A percentile compares a stretch with the other conserved stretches of the same genome.
phyloP scores from a whole-genome alignment of 2,113 vertebrate genomes.

The Heterotilapia buettikoferi region DNA sequence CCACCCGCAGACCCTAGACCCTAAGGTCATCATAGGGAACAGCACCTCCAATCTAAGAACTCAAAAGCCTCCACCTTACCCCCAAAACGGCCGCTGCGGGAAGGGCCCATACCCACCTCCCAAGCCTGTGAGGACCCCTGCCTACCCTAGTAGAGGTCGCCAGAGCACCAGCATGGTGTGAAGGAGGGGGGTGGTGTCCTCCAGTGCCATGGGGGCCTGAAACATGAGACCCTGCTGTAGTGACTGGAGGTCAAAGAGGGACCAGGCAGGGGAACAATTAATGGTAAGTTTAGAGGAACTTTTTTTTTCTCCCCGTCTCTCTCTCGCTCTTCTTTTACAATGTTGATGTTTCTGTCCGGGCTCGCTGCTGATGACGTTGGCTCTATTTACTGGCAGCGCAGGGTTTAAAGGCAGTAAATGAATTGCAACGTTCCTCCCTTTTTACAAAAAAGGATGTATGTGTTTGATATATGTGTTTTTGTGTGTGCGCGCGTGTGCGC shows the following conservation, averaged over 20 bases:
- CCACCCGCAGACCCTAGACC: slow-evolving; percentile 31
- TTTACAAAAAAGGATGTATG: slow-evolving; percentile 19
- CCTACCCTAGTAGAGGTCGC: slow-evolving; percentile 50
- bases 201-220: slow-evolving; percentile 44
- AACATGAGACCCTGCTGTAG: slow-evolving; percentile 58
- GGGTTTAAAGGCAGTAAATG: slow-evolving; percentile 55
- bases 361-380: slow-evolving; percentile 37
- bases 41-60: slow-evolving; percentile 40
- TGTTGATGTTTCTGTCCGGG: slow-evolving; percentile 44
- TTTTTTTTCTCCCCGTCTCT: background rate
- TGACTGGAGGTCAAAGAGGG: slow-evolving; percentile 41
- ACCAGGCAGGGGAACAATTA: slow-evolving; percentile 52
- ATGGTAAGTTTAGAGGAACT: slow-evolving; percentile 33
- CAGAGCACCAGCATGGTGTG: slow-evolving; percentile 67
- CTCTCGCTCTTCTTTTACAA: background rate
- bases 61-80: slow-evolving; percentile 69
- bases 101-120: slow-evolving; percentile 29
- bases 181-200: slow-evolving; percentile 46
- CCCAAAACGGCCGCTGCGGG: slow-evolving; percentile 62
- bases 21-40: slow-evolving; percentile 37
- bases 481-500: background rate
- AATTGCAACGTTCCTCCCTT: slow-evolving; percentile 41
- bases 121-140: slow-evolving; percentile 39
- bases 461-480: slow-evolving; percentile 32
- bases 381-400: slow-evolving; percentile 53